Evolutionary conservation across 2,113 vertebrate genomes (phyloP), one percentile per base, ranked within the genome.

Genomic region (Salminus brasiliensis): DNA sequence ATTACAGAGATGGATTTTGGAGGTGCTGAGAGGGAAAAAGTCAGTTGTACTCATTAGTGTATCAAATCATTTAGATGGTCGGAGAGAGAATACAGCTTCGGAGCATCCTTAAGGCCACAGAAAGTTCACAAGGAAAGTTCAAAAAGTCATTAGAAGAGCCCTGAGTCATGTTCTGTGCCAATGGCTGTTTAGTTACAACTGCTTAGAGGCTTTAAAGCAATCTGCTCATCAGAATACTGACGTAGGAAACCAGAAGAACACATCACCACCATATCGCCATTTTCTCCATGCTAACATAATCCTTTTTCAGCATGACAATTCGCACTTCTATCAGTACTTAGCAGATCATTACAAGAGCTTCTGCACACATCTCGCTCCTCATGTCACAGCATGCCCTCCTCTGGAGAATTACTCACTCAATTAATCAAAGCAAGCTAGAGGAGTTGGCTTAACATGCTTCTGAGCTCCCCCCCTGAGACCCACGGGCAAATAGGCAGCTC

Each of bases 1-100:
- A 96, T 92, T 79, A 98, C 94, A 0, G 95, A 95, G 72, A 98
- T 98, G 27, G 95, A 98, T 1, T 91, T 94, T 0, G 97, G 97
- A 72, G 97, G 97, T 16, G 96, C 97, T 98, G 87, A 8, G 39
- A 4, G 11, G 77, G 57, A 87, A 78, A 85, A 32, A 49, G 53
- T 60, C 45, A 45, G 36, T 63, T 55, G 21, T 25, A 34, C 59
- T 80, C 25, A 41, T 74, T 83, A 41, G 57, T 39, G 4, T 75
- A 52, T 57, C 72, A 21, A 47, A 55, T 66, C 49, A 65, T 55
- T 32, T 39, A n/a, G 39, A 79, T 23, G n/a, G 18, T 67, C 47
- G 39, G 27, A 81, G 12, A 72, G 63, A 68, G 16, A 29, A 63
- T 7, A 72, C 65, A 45, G 29, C 34, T 65, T 16, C 36, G 11